Evolutionary conservation across 1,140 invertebrate species (phyloP).

Genomic region (Drosophila sechellia): DNA sequence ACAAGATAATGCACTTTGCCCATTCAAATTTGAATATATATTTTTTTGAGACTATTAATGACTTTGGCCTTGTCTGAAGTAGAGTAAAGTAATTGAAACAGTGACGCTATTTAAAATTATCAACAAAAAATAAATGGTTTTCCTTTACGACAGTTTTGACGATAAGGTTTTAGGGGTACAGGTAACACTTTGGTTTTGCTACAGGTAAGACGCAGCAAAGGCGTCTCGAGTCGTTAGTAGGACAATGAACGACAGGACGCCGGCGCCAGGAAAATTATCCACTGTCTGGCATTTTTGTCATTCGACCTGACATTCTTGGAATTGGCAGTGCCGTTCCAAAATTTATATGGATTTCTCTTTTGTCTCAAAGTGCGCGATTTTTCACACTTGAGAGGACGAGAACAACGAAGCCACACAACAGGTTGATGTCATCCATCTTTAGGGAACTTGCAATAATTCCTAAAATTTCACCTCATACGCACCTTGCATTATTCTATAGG

Average conservation of each 20-base stretch:
- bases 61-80: constrained; percentile 26
- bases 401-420: constrained; percentile 35
- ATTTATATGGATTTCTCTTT: constrained; percentile 31
- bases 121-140: constrained; percentile 39
- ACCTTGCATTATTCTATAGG: background rate
- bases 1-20: constrained; percentile 50
- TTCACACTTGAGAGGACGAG: constrained; percentile 63
- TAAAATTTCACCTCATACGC: background rate
- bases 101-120: constrained; percentile 46
- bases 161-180: constrained; percentile 42
- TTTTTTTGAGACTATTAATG: constrained; percentile 26
- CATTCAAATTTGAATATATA: constrained; percentile 35
- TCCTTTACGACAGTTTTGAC: constrained; percentile 24
- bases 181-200: constrained; percentile 48
- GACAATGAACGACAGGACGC: constrained; percentile 66
- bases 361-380: constrained; percentile 58
- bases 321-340: constrained; percentile 38
- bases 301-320: constrained; percentile 59
- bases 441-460: constrained; percentile 6
- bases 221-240: constrained; percentile 35
- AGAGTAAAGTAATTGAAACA: constrained; percentile 25
- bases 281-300: constrained; percentile 55
- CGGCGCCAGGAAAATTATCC: constrained; percentile 65
- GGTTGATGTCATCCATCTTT: constrained; percentile 41
- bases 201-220: constrained; percentile 50